phyloP scores from a whole-genome alignment of 2,888 invertebrate genomes.

The Plagodis pulveraria region DNA sequence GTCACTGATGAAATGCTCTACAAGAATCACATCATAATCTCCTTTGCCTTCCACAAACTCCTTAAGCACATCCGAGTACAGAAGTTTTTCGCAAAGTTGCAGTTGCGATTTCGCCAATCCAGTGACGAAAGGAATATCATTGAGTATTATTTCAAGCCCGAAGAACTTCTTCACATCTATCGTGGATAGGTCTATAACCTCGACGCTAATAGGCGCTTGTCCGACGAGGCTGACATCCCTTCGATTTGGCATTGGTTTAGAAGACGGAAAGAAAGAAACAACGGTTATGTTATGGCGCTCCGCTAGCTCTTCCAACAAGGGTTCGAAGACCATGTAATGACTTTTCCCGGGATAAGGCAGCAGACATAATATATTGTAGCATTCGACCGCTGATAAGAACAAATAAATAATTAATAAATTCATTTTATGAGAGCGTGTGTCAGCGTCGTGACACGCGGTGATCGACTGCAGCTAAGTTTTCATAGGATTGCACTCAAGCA shows the following conservation, averaged over 20 bases:
- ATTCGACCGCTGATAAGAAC: slow-evolving; percentile 35
- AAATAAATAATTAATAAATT: slow-evolving; percentile 34
- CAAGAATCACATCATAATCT: slow-evolving; percentile 75
- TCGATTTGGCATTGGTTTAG: slow-evolving; percentile 41
- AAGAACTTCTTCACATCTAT: slow-evolving; percentile 40
- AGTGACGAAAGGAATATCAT: slow-evolving; percentile 40
- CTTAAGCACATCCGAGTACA: slow-evolving; percentile 53
- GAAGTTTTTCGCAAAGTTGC: slow-evolving; percentile 49
- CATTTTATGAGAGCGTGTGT: slow-evolving; percentile 33
- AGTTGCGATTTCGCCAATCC: slow-evolving; percentile 46
- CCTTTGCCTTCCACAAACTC: slow-evolving; percentile 55
- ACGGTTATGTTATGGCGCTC: slow-evolving; percentile 73
- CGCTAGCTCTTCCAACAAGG: slow-evolving; percentile 68
- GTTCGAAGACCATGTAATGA: slow-evolving; percentile 77
- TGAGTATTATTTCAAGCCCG: slow-evolving; percentile 40
- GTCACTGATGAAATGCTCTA: slow-evolving; percentile 78
- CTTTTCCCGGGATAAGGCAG: slow-evolving; percentile 78
- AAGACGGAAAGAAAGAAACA: slow-evolving; percentile 70
- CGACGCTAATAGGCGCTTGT: slow-evolving; percentile 47
- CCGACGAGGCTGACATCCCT: slow-evolving; percentile 57
- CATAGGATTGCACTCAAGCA: neutral
- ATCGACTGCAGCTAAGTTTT: slow-evolving; percentile 11
- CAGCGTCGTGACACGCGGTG: slow-evolving; percentile 15
- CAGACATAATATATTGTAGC: slow-evolving; percentile 64
- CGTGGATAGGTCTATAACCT: slow-evolving; percentile 50